phyloP scores from a whole-genome alignment of 2,797 vertebrate genomes.

The Hippopotamyrus pictus region DNA sequence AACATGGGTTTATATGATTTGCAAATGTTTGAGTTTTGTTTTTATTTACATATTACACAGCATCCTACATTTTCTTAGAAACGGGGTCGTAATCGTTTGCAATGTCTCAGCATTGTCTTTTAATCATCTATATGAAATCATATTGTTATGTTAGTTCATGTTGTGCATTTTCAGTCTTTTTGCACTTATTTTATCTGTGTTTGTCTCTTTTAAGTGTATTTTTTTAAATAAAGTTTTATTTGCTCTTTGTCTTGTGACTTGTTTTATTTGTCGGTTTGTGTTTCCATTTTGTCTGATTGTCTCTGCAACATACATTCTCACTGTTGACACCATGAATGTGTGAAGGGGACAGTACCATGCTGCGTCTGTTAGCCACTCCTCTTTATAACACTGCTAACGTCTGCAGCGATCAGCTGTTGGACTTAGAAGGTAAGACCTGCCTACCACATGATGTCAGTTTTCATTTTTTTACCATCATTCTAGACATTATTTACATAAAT shows the following conservation, averaged over 20 bases:
- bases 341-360: background rate
- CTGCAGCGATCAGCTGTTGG: background rate
- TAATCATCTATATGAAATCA: background rate
- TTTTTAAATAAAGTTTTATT: conserved; percentile 7
- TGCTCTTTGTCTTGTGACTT: background rate
- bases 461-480: background rate
- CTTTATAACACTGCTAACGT: background rate
- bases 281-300: background rate
- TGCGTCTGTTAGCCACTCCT: background rate
- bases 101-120: background rate
- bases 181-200: background rate
- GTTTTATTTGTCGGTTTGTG: background rate
- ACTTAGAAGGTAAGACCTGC: background rate
- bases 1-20: background rate
- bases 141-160: background rate
- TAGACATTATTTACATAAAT: background rate
- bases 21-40: background rate
- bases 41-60: background rate
- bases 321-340: background rate
- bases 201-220: background rate
- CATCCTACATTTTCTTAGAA: background rate
- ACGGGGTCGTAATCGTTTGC: background rate
- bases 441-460: background rate
- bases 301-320: background rate
- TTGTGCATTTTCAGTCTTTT: background rate